Evolutionary conservation across 2,888 invertebrate genomes (phyloP), one percentile per base, ranked within the genome.

Genomic region (Leucoma salicis): DNA sequence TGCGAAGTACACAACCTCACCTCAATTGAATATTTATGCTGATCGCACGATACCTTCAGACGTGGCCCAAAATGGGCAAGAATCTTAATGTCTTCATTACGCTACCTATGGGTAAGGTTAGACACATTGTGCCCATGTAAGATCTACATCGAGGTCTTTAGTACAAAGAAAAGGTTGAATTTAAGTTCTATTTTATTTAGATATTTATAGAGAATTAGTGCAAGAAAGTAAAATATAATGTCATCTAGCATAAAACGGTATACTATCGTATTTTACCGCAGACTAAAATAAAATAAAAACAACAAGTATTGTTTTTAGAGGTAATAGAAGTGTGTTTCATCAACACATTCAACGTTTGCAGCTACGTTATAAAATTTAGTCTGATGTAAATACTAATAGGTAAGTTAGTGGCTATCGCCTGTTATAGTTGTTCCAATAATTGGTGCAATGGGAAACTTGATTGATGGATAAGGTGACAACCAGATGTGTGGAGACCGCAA

Each of bases 401-500:
- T 15, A 27, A 37, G 46, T 39, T 51, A 54, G 37, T 58, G 53
- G 51, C 45, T 18, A 14, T 68, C 66, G 68, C 74, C 72, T 73
- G 73, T 77, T 81, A 80, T 63, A 75, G 70, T 54, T 67, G 74
- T 68, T 74, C 70, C 69, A 57, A 64, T 70, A 69, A 80, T 74
- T 70, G 73, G 74, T 77, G 78, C 73, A 70, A 75, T 64, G 75
- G 76, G 63, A 57, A 64, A 61, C 48, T 56, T 72, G 82, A 83
- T 82, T 83, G 85, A 86, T 85, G 68, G 73, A 84, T 78, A 59
- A 65, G 48, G 59, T 70, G 81, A 79, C 81, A 76, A 60, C 79
- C 74, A 75, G 79, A 75, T 76, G 76, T 59, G 61, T 63, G 61
- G 63, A 68, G 70, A 70, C 67, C 72, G 72, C 75, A 77, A 76